Evolutionary conservation across 2,888 invertebrate genomes (phyloP).

Genomic region (Didymodactylos carnosus): DNA sequence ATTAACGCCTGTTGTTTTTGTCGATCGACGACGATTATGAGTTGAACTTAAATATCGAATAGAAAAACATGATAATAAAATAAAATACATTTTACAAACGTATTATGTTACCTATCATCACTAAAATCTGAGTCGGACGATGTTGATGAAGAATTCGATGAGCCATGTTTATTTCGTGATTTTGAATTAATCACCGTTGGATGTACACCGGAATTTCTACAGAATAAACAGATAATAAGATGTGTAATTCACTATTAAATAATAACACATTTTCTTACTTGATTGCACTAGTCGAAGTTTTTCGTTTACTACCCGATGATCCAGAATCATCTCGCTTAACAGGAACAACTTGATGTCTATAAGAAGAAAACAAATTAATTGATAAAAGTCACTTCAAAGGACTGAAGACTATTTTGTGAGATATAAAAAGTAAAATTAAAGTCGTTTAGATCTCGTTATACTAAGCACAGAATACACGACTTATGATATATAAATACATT

Average conservation of each 20-base stretch:
- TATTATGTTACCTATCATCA: not conserved
- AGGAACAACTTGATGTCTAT: not conserved
- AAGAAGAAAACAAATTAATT: not conserved
- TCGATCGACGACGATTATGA: not conserved
- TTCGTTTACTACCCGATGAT: not conserved
- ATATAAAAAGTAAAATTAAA: too few species aligned
- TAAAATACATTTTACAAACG: not conserved
- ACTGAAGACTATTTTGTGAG: not conserved
- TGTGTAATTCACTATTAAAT: too few species aligned
- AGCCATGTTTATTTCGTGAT: not conserved
- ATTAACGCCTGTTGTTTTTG: too few species aligned
- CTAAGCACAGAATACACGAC: too few species aligned
- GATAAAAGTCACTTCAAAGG: not conserved
- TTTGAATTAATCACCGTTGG: too few species aligned
- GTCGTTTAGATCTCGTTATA: too few species aligned
- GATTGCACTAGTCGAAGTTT: too few species aligned
- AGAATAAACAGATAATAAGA: too few species aligned
- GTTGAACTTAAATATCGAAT: not conserved
- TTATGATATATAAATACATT: too few species aligned
- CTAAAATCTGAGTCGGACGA: not conserved
- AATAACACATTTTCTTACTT: too few species aligned
- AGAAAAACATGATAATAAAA: not conserved
- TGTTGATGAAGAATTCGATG: not conserved
- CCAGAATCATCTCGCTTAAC: not conserved
- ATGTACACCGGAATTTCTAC: too few species aligned